Evolutionary conservation across 2,888 invertebrate genomes (phyloP), one percentile per base, ranked within the genome.

Genomic region (Ectemnius cavifrons): DNA sequence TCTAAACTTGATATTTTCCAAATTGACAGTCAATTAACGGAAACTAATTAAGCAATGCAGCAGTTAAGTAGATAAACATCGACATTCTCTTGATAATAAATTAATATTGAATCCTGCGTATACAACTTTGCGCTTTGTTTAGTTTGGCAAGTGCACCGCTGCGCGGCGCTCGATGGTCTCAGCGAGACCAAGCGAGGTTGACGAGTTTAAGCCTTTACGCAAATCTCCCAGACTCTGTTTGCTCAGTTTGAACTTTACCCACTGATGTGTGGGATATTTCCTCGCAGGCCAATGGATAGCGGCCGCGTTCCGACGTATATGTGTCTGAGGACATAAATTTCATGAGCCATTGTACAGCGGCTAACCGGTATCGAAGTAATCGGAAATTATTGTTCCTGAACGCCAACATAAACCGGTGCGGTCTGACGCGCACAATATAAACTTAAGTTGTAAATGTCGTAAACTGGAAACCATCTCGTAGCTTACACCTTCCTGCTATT

Each of bases 11-110:
- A 20, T 20, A 20, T 20, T 20, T 20, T 20, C 20, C 1, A 23
- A 23, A 23, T 23, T 23, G 23, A 0, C 3, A 23, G 2, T 23
- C 23, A 23, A 23, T 23, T 23, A 23, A 23, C 23, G n/a, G 23
- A 57, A 62, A 57, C 46, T 68, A 63, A 68, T 68, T 63, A 57
- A 20, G 14, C 8, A 16, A 2, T n/a, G 18, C 11, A 8, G 8
- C 8, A 37, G 37, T 37, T 37, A 37, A n/a, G 62, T 58, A 56
- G 46, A 57, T 56, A 57, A 11, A 14, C 14, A 23, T 23, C 23
- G 23, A 13, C 57, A 37, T 46, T 63, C 5, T 27, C 16, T 18
- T 23, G 56, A 57, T 68, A 68, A 68, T 63, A 63, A 63, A 68
- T 57, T 62, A 27, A 5, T 37, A 63, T 23, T 4, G 37, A 37